Base-by-base conservation (phyloP, 2,888 invertebrate species). In the Pachydiplax longipennis region DNA sequence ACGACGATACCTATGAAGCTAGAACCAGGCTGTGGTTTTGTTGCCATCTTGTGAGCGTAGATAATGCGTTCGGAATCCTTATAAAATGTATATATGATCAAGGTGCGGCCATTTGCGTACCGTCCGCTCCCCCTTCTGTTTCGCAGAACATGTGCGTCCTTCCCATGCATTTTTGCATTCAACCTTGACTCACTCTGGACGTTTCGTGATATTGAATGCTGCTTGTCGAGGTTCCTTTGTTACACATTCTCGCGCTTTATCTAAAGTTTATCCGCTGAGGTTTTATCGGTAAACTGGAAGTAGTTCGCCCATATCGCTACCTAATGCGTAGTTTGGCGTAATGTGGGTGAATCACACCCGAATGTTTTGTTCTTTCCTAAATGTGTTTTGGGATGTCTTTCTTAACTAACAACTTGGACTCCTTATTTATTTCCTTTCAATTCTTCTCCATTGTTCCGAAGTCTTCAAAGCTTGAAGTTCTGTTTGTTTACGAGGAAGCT, bases 161-260 rank as follows among this genome's bases (percentile, higher is more conserved):
- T 65, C 87, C 3, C 37, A 37, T 22, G 0, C 37, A 37, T 37
- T 65, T 58, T 87, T n/a, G 37, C 18, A 37, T n/a, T 65, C 61
- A 61, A 37, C 87, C 87, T 87, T 87, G 87, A 65, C 61, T 87
- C 61, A 87, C 61, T 87, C 61, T 25, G 44, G 35, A 53, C 22
- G 12, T 35, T 61, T 61, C 48, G 13, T 61, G 58, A 10, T 58
- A 61, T 48, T 87, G 87, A 22, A 12, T 65, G 37, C 87, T 61
- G 6, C 25, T 53, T 13, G 83, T 65, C 58, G 25, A 53, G 40
- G 25, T 35, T 35, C 3, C 37, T 87, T 87, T 35, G 87, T 58
- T 48, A 37, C 61, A 0, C 61, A 35, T 25, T 73, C 3, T 12
- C 65, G 13, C 61, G 40, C 37, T 87, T 48, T 2, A 61, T 61